Conservation (phyloP, 2,797 vertebrate genomes). For the Arrhamphus sclerolepis region DNA sequence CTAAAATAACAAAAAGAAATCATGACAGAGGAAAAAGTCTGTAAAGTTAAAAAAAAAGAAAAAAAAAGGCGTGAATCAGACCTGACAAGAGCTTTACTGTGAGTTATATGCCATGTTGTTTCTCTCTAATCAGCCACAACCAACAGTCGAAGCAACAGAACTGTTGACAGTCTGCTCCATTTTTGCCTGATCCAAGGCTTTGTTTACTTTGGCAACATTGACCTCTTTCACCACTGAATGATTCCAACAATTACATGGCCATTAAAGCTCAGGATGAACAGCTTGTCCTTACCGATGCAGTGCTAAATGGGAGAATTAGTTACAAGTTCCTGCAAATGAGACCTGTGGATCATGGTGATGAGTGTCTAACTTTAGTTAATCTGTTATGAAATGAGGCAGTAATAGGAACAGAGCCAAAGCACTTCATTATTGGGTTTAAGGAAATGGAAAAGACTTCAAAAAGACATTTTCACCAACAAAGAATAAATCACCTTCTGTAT, state of each 20-base stretch:
- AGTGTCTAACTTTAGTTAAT: slow-evolving; percentile 18
- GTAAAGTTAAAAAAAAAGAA: too few species aligned
- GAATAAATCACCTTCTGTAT: background rate
- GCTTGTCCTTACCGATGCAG: slow-evolving; percentile 21
- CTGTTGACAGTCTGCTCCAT: slow-evolving; percentile 24
- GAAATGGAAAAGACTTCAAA: background rate
- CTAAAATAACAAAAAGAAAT: slow-evolving; percentile 17
- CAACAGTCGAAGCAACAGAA: slow-evolving; percentile 11
- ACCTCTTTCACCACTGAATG: slow-evolving; percentile 35
- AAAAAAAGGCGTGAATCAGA: slow-evolving; percentile 3
- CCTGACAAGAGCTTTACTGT: background rate
- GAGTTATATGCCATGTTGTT: slow-evolving; percentile 2
- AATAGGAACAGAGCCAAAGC: background rate
- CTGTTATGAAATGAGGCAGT: slow-evolving; percentile 4
- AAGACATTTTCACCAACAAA: background rate
- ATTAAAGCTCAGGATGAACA: slow-evolving; percentile 27
- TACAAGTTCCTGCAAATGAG: slow-evolving; percentile 16
- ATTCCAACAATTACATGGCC: slow-evolving; percentile 12
- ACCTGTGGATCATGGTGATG: background rate
- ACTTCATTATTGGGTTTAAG: background rate
- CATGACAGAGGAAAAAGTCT: too few species aligned
- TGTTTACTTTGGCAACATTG: slow-evolving; percentile 45
- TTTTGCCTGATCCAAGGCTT: slow-evolving; percentile 19
- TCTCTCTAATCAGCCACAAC: slow-evolving; percentile 32
- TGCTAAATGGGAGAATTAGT: slow-evolving; percentile 23